phyloP scores from a whole-genome alignment of 2,888 invertebrate genomes.

The Vanessa cardui region DNA sequence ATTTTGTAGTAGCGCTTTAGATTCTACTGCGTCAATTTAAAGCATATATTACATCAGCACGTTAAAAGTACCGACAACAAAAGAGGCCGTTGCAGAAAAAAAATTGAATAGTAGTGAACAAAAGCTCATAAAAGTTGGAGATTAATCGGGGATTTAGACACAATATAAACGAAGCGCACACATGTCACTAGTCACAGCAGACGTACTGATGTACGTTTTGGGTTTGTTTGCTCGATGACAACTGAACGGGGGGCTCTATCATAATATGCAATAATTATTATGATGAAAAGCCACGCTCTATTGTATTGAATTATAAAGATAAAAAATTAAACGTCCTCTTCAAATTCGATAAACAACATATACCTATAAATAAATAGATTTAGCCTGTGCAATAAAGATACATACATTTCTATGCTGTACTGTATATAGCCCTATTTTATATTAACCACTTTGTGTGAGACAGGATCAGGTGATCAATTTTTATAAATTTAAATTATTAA shows the following conservation, averaged over 20 bases:
- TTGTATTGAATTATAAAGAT: not conserved
- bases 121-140: constrained; percentile 80
- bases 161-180: constrained; percentile 70
- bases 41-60: constrained; percentile 42
- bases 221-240: constrained; percentile 58
- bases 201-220: constrained; percentile 50
- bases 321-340: no score
- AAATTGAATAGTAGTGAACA: constrained; percentile 73
- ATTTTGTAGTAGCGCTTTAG: constrained; percentile 16
- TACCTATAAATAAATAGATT: no score
- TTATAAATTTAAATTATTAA: no score
- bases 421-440: no score
- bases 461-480: no score
- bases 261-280: constrained; percentile 18
- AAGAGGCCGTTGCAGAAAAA: constrained; percentile 56
- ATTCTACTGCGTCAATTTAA: constrained; percentile 32
- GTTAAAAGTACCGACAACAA: constrained; percentile 52
- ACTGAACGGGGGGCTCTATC: constrained; percentile 35
- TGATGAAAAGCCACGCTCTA: not conserved
- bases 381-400: no score
- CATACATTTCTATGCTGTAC: no score
- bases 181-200: constrained; percentile 59
- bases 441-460: no score
- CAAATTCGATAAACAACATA: no score
- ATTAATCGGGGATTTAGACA: constrained; percentile 80